Conservation (phyloP, 2,797 vertebrate species). For the Siniperca undulata region DNA sequence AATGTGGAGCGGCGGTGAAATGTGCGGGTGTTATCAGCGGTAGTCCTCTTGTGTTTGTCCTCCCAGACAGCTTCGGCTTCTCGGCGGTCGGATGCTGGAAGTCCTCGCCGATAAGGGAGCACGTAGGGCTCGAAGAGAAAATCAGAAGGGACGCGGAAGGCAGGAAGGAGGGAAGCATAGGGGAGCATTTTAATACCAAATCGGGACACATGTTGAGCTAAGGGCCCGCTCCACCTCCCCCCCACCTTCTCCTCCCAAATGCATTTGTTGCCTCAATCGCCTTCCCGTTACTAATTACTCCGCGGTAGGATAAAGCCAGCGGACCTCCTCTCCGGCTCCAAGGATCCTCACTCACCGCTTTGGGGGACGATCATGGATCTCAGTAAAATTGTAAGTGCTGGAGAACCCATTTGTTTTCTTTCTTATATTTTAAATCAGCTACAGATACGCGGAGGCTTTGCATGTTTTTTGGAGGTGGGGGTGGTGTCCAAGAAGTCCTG, state of each 20-base stretch:
- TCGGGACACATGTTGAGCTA: constrained; percentile 88
- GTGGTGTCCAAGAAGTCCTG: constrained; percentile 57
- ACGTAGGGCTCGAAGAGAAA: constrained; percentile 42
- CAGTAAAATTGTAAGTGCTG: constrained; percentile 85
- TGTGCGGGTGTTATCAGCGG: constrained; percentile 19
- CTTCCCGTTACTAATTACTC: constrained; percentile 67
- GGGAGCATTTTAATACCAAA: constrained; percentile 79
- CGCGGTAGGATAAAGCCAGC: constrained; percentile 54
- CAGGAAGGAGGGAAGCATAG: constrained; percentile 48
- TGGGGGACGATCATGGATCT: constrained; percentile 80
- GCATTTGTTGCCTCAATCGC: constrained; percentile 68
- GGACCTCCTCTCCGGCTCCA: constrained; percentile 41
- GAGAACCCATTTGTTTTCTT: not conserved
- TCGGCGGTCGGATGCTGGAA: constrained; percentile 70
- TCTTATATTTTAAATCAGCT: too few species aligned
- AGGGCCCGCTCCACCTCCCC: constrained; percentile 71
- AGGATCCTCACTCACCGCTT: constrained; percentile 28
- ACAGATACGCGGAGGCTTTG: constrained; percentile 9
- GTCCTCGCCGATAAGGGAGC: constrained; percentile 56
- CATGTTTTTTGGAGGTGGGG: constrained; percentile 35
- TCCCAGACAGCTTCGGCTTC: constrained; percentile 37
- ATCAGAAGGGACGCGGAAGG: constrained; percentile 53
- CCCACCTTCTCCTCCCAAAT: constrained; percentile 60
- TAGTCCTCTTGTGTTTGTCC: constrained; percentile 8
- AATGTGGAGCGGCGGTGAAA: constrained; percentile 14